Base-by-base conservation (phyloP, 1,140 invertebrate genomes). In the Himalopsyche phryganea region DNA sequence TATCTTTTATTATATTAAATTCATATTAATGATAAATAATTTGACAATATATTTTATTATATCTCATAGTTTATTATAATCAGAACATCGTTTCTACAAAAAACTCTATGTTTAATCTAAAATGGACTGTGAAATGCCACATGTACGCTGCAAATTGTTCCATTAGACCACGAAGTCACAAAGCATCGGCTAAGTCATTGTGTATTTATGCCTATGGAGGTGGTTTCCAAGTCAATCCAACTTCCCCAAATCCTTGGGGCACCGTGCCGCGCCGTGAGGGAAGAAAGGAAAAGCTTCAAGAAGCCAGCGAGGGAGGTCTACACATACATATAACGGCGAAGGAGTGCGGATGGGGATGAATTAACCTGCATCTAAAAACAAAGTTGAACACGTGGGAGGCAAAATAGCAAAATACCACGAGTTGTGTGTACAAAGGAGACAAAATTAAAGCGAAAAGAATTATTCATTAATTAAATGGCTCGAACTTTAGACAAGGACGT, bases 211-310 rank as follows among this genome's bases (percentile, higher is more conserved):
- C 36, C 51, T 41, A 19, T 44, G 41, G 42, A 54, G 51, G 32
- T 32, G 51, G 51, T 46, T 46, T 32, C 51, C 51, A 46, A 54
- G 51, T 54, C 51, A 54, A 54, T 54, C 51, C 51, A 54, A 54
- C 41, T 54, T 54, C 40, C 36, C 42, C 42, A 46, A 54, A 54
- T 54, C 51, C 51, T 54, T 19, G 13, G 51, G 51, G 51, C 40
- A 42, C 40, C 41, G 51, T 18, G 40, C 17, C 23, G 23, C 23
- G 23, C 23, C 23, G 40, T 5, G 40, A 14, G 40, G 40, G 40
- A 14, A 41, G 40, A 41, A 41, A 18, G 17, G 40, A 41, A 41
- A 18, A 18, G 13, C 17, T 53, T 40, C 41, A 40, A 44, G 36
- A 32, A 54, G 23, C 9, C 23, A 3, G 9, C 23, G 23, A 9